A percentile compares a stretch with the other conserved stretches of the same genome.
Evolutionary conservation across 2,113 vertebrate genomes (phyloP).

Genomic region (Daphoenositta chrysoptera): DNA sequence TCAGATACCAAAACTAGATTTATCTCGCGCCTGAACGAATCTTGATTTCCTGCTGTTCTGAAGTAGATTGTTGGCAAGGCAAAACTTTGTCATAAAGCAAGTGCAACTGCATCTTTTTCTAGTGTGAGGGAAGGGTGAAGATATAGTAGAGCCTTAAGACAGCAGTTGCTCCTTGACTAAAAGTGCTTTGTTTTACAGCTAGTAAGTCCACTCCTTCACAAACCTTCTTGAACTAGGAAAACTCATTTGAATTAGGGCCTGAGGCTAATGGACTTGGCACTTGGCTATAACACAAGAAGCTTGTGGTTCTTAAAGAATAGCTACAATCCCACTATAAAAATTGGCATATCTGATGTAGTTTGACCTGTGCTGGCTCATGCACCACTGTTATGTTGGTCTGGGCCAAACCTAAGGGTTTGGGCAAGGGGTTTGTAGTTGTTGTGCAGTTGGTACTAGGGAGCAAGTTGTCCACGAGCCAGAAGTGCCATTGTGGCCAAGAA

Average conservation of each 20-base stretch:
- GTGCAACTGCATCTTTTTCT: neutral
- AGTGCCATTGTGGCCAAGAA: neutral
- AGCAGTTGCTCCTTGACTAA: neutral
- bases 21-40: neutral
- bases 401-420: fast-evolving
- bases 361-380: neutral
- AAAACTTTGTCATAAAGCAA: neutral
- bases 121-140: neutral
- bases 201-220: neutral
- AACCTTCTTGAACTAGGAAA: neutral
- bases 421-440: neutral
- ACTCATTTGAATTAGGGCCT: neutral
- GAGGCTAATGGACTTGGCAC: neutral
- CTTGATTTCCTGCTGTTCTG: neutral
- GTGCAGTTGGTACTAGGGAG: neutral
- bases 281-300: neutral
- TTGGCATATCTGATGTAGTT: neutral
- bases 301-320: neutral
- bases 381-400: neutral
- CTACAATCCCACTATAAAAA: neutral
- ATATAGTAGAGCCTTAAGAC: neutral
- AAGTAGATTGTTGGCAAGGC: neutral
- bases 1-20: neutral
- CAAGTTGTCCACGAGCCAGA: neutral
- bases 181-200: neutral